These are phyloP conservation scores for Anarrhichthys ocellatus DNA, from an alignment of 2,113 vertebrate genomes.

Conservation along the genomic window DNA sequence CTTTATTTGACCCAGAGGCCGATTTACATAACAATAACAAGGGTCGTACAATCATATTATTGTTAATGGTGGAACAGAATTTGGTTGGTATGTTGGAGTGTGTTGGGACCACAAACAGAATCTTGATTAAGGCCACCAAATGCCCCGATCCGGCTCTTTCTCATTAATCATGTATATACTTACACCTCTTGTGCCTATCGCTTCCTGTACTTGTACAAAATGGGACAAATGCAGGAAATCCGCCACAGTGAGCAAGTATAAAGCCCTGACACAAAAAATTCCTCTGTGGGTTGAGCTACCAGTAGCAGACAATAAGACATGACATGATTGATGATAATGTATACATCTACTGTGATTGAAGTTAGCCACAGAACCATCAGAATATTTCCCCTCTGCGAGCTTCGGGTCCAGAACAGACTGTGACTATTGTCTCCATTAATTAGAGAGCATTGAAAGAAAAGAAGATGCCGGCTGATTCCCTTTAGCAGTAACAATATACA, in stretches of 20 bases:
- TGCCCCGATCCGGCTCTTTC: slow-evolving; percentile 23
- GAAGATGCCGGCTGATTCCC: slow-evolving; percentile 59
- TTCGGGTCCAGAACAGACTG: slow-evolving; percentile 37
- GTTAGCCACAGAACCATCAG: slow-evolving; percentile 54
- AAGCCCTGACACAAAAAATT: slow-evolving; percentile 52
- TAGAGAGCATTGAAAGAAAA: slow-evolving; percentile 55
- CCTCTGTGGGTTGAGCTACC: slow-evolving; percentile 48
- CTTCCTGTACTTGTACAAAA: slow-evolving; percentile 34
- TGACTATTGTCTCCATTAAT: slow-evolving; percentile 73
- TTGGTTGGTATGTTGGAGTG: not conserved
- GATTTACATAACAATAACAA: not conserved
- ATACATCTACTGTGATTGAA: slow-evolving; percentile 64
- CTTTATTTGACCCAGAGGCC: not conserved
- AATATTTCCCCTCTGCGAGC: slow-evolving; percentile 37
- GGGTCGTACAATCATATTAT: not conserved
- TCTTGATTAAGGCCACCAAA: slow-evolving; percentile 55
- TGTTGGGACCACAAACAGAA: slow-evolving; percentile 28
- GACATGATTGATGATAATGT: slow-evolving; percentile 59
- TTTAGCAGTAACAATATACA: slow-evolving; percentile 72
- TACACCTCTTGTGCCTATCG: slow-evolving; percentile 22
- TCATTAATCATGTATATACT: slow-evolving; percentile 62
- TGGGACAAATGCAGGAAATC: slow-evolving; percentile 54
- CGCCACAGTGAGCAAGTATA: slow-evolving; percentile 55
- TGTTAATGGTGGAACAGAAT: not conserved
- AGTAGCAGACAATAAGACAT: slow-evolving; percentile 56